Conservation (phyloP, 2,113 vertebrate species). For the Tupaia chinensis region DNA sequence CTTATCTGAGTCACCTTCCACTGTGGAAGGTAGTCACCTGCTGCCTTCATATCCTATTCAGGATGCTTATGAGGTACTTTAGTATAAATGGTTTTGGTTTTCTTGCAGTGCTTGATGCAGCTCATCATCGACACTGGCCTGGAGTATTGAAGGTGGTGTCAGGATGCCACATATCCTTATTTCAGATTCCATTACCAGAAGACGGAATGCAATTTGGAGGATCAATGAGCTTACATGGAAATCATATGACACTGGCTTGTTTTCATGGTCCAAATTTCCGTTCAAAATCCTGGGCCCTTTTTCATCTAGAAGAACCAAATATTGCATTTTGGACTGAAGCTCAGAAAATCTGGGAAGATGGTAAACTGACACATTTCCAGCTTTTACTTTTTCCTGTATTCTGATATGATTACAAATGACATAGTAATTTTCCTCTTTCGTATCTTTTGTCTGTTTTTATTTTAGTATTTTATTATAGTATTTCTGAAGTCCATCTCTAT, state of each 20-base stretch:
- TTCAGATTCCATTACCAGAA: slow-evolving; percentile 96
- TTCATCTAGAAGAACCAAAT: slow-evolving; percentile 99
- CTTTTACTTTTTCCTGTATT: slow-evolving; percentile 46
- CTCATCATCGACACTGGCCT: slow-evolving; percentile 99
- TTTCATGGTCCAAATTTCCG: slow-evolving; percentile 99
- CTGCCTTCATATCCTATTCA: not conserved
- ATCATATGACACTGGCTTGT: slow-evolving; percentile 98
- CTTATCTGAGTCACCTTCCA: not conserved
- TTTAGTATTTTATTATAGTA: not conserved
- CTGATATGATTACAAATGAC: not conserved
- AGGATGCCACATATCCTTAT: slow-evolving; percentile 98
- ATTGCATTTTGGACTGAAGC: slow-evolving; percentile 99
- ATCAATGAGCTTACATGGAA: slow-evolving; percentile 98
- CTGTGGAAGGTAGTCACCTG: not conserved
- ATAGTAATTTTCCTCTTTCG: slow-evolving; percentile 21
- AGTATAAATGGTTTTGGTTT: not conserved
- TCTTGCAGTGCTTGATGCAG: slow-evolving; percentile 94
- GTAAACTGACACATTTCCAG: slow-evolving; percentile 84
- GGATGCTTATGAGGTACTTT: not conserved
- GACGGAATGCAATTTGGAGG: slow-evolving; percentile 98
- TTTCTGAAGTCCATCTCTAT: not conserved
- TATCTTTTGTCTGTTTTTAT: not conserved
- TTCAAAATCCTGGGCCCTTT: slow-evolving; percentile 98
- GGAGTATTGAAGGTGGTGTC: slow-evolving; percentile 91
- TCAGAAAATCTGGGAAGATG: slow-evolving; percentile 98